Evolutionary conservation across 2,888 invertebrate species (phyloP).

Genomic region (Chouioia cunea): DNA sequence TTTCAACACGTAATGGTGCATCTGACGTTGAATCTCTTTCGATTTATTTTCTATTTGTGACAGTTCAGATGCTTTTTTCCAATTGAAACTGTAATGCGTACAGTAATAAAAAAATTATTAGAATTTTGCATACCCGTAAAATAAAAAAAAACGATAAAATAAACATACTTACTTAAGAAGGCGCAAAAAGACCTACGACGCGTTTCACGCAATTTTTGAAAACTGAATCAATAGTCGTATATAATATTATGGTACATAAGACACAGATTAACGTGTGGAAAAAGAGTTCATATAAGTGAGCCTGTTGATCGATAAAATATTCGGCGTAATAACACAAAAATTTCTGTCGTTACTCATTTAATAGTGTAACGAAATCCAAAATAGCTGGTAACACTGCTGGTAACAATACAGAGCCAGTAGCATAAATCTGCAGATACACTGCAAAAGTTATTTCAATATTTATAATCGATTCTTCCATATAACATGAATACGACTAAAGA

Average conservation of each 20-base stretch:
- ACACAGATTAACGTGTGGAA: neutral
- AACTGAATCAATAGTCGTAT: neutral
- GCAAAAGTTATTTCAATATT: neutral
- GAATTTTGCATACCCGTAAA: too few species aligned
- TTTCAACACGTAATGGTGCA: too few species aligned
- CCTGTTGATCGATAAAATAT: slow-evolving; percentile 6
- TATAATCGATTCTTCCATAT: too few species aligned
- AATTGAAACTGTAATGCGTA: too few species aligned
- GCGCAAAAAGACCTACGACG: neutral
- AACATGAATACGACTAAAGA: too few species aligned
- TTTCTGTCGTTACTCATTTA: neutral
- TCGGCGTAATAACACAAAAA: neutral
- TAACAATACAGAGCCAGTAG: neutral
- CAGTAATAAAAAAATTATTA: too few species aligned
- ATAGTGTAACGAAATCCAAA: neutral
- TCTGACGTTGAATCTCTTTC: too few species aligned
- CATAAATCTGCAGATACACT: neutral
- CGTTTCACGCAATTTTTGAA: neutral
- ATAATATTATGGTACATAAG: neutral
- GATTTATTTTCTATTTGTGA: too few species aligned
- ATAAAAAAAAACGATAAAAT: too few species aligned
- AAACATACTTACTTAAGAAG: too few species aligned
- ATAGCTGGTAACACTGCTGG: neutral
- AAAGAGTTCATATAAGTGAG: neutral
- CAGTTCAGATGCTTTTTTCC: too few species aligned